Evolutionary conservation across 2,797 vertebrate genomes (phyloP).

Genomic region (Aplochiton taeniatus): DNA sequence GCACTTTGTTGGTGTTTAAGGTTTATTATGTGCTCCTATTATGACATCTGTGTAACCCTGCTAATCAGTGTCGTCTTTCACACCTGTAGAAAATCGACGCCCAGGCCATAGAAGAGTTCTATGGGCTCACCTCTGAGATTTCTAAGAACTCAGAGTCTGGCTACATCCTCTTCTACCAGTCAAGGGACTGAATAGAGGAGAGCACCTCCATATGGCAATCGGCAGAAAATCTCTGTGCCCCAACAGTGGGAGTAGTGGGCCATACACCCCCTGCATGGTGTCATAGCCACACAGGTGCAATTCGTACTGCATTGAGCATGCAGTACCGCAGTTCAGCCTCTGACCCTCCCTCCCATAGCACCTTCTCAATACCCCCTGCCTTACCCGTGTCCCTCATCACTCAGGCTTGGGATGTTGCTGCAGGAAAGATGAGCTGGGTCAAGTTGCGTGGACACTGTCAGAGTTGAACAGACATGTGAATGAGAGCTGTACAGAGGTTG

Average conservation of each 20-base stretch:
- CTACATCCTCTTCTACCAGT: constrained; percentile 93
- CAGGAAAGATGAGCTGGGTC: constrained; percentile 56
- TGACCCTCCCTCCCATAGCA: constrained; percentile 23
- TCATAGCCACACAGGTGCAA: constrained; percentile 61
- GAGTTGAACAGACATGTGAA: constrained; percentile 45
- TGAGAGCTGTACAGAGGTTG: constrained; percentile 71
- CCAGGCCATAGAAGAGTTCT: constrained; percentile 94
- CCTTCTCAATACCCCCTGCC: constrained; percentile 33
- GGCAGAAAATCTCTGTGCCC: constrained; percentile 25
- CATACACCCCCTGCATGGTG: constrained; percentile 25
- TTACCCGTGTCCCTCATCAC: constrained; percentile 29
- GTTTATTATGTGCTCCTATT: background rate
- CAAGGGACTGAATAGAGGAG: constrained; percentile 80
- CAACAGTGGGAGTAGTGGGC: constrained; percentile 22
- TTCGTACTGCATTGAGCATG: constrained; percentile 62
- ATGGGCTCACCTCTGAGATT: constrained; percentile 90
- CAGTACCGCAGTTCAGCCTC: constrained; percentile 54
- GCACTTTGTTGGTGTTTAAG: background rate
- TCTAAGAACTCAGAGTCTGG: constrained; percentile 93
- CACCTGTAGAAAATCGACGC: constrained; percentile 87
- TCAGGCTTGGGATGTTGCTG: constrained; percentile 44
- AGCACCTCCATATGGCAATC: constrained; percentile 24
- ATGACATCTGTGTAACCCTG: background rate
- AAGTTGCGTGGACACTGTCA: constrained; percentile 67
- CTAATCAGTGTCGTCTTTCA: background rate